Conservation (phyloP, 2,113 vertebrate genomes). For the Cebus imitator region DNA sequence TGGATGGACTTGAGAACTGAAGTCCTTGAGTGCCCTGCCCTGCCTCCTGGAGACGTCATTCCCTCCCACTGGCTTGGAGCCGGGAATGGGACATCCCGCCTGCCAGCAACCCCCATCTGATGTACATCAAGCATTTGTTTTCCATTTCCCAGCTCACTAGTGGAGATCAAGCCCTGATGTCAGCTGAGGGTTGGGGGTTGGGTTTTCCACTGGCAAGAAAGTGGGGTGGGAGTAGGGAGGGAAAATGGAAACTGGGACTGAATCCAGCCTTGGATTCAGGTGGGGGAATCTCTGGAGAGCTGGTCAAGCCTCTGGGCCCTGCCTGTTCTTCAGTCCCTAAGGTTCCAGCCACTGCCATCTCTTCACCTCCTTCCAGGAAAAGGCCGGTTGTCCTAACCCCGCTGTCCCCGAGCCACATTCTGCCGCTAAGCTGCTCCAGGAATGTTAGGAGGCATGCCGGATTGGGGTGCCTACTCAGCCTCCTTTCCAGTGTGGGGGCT, state of each 20-base stretch:
- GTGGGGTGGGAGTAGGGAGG: not conserved
- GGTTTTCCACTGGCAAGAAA: not conserved
- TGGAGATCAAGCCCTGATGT: not conserved
- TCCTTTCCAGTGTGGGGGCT: not conserved
- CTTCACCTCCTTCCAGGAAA: conserved; percentile 47
- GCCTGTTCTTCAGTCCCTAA: not conserved
- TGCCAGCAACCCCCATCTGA: not conserved
- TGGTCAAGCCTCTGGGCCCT: not conserved
- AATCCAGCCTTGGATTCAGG: not conserved
- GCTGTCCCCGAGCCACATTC: not conserved
- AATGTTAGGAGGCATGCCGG: not conserved
- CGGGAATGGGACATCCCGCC: not conserved
- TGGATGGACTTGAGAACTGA: not conserved
- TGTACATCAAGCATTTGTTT: conserved; percentile 46
- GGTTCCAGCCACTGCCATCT: not conserved
- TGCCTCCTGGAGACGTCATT: not conserved
- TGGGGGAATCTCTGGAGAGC: not conserved
- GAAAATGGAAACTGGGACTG: not conserved
- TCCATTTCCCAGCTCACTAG: conserved; percentile 44
- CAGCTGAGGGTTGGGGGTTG: not conserved
- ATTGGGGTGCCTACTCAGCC: not conserved
- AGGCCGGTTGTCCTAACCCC: not conserved
- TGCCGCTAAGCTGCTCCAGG: not conserved
- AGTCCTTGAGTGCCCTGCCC: not conserved
- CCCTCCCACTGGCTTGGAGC: not conserved